Conservation (phyloP, 2,888 invertebrate genomes). For the Linnaemya tessellans region DNA sequence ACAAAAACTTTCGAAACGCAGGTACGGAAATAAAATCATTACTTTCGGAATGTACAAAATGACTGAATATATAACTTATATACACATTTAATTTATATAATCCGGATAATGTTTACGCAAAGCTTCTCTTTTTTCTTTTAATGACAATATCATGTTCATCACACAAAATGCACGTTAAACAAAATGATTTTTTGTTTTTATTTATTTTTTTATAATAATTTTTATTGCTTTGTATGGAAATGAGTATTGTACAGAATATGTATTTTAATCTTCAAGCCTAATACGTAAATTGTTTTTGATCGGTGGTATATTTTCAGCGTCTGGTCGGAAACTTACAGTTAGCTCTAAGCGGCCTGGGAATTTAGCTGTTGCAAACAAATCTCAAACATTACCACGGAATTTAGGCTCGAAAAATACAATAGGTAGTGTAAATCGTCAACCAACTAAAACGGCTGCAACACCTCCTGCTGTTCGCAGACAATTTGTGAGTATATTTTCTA, state of each 20-base stretch:
- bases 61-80: not conserved
- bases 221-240: constrained; percentile 54
- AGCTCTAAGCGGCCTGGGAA: constrained; percentile 88
- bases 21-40: no score
- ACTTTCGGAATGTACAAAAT: no score
- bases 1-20: no score
- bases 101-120: constrained; percentile 52
- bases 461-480: constrained; percentile 94
- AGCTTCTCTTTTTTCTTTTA: constrained; percentile 38
- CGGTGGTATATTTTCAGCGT: constrained; percentile 85
- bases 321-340: constrained; percentile 91
- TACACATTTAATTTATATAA: constrained; percentile 17
- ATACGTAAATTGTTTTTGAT: not conserved
- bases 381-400: constrained; percentile 93
- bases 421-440: constrained; percentile 83
- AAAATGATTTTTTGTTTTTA: constrained; percentile 54
- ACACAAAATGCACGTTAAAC: constrained; percentile 58
- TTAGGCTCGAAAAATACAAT: constrained; percentile 87
- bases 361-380: constrained; percentile 89
- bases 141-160: constrained; percentile 52
- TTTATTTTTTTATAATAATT: constrained; percentile 8
- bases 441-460: constrained; percentile 89
- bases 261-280: not conserved
- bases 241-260: not conserved
- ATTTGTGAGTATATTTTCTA: constrained; percentile 81